Base-by-base conservation (phyloP, 2,797 vertebrate genomes). In the Artibeus lituratus region DNA sequence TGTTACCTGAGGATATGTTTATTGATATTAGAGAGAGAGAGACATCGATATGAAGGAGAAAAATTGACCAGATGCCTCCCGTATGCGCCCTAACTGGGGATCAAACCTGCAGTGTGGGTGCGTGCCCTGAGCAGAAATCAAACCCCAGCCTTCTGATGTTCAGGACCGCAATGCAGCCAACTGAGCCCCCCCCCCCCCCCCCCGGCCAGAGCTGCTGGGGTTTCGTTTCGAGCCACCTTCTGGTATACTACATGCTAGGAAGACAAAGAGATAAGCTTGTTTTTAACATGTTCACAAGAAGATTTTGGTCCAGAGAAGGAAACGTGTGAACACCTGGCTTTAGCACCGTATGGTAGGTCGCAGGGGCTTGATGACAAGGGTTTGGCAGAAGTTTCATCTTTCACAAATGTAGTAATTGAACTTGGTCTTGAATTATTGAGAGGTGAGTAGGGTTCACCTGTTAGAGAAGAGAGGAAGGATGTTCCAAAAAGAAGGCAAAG, bases 381-480 rank as follows among this genome's bases (percentile, higher is more conserved):
- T n/a, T 59, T 18, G 24, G 26, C 65, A 37, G 55, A 86, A 49
- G n/a, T 92, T 88, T 95, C 44, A 9, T 78, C 91, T 90, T 65
- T 83, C 73, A 67, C 8, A 76, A 69, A 91, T 87, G 49, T 42
- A 78, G 22, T 90, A 44, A 67, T 91, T 94, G 74, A 95, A 82
- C 67, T 73, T 94, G 32, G 29, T 72, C 55, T 95, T 80, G 51
- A 91, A 49, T 53, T 84, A 55, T 4, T 44, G 26, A 59, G 88
- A 80, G 55, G 42, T 55, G 59, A 62, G 7, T 59, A 37, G 32
- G 49, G 5, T 67, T 62, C 24, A 49, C 44, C 8, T 47, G 29
- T 15, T 53, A 39, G 8, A 53, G 55, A 86, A n/a, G 35, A 76
- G 35, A 15, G 62, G 10, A 90, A 47, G 49, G 49, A 18, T 29